Evolutionary conservation across 2,888 invertebrate genomes (phyloP).

Genomic region (Sericinus montela): DNA sequence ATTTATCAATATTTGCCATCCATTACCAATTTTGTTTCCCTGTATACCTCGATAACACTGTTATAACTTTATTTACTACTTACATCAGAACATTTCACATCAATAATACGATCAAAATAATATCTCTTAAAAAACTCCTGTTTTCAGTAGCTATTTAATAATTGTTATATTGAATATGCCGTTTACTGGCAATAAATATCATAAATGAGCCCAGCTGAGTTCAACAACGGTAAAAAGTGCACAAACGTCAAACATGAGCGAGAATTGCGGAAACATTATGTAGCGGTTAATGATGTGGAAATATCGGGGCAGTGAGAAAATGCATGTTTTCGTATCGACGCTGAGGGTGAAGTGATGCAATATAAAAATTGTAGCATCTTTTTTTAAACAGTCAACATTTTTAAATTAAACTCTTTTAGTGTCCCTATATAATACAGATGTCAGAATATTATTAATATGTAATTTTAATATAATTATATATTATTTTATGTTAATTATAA

Average conservation of each 20-base stretch:
- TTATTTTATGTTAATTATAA: no score
- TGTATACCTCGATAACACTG: no score
- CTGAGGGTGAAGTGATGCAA: constrained; percentile 1
- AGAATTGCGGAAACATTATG: constrained; percentile 51
- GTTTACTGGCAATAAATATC: neutral
- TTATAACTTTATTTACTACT: no score
- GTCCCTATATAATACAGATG: no score
- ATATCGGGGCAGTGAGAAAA: constrained; percentile 43
- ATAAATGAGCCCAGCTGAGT: constrained; percentile 1
- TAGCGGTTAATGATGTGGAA: constrained; percentile 62
- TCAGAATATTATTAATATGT: no score
- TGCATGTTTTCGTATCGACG: constrained; percentile 31
- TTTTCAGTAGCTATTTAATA: neutral
- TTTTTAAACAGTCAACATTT: neutral
- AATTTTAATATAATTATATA: no score
- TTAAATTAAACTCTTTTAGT: no score
- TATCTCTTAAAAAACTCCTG: no score
- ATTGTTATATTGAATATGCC: constrained; percentile 9
- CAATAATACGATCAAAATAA: no score
- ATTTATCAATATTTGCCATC: no score
- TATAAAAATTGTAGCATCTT: neutral
- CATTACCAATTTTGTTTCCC: no score
- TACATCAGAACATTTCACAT: no score
- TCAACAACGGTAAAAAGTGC: constrained; percentile 24
- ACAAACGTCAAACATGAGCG: constrained; percentile 50